These are phyloP conservation scores for Incurvaria masculella DNA, from an alignment of 2,888 invertebrate species.

Conservation along the genomic window DNA sequence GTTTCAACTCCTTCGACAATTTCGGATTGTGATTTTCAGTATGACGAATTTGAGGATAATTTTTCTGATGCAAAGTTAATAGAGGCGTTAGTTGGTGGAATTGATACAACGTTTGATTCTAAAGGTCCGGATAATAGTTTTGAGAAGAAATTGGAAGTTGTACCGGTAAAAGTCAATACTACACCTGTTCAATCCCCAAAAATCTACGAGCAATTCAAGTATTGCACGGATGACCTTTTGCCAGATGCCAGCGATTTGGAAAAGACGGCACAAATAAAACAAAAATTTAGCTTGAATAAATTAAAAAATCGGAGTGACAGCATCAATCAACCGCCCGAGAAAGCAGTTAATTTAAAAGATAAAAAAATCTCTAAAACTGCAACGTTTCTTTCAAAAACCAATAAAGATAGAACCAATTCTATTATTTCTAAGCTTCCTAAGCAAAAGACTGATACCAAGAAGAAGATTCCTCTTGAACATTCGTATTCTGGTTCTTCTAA, in stretches of 20 bases:
- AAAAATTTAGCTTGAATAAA: conserved; percentile 43
- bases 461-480: conserved; percentile 37
- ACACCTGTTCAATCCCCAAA: conserved; percentile 28
- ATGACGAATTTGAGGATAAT: conserved; percentile 32
- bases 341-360: conserved; percentile 38
- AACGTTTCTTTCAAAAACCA: conserved; percentile 22
- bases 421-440: conserved; percentile 19
- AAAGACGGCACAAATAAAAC: conserved; percentile 45
- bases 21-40: conserved; percentile 31
- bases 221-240: conserved; percentile 36
- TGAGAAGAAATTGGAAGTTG: conserved; percentile 43
- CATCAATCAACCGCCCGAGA: conserved; percentile 42
- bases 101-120: conserved; percentile 40
- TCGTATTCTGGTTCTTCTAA: conserved; percentile 60
- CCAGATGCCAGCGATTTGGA: conserved; percentile 35
- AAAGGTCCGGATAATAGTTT: conserved; percentile 43
- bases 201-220: conserved; percentile 38
- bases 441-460: conserved; percentile 20
- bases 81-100: conserved; percentile 44
- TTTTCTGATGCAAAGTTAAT: conserved; percentile 41
- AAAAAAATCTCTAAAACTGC: conserved; percentile 31
- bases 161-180: conserved; percentile 41
- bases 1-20: conserved; percentile 42
- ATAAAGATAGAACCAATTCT: not conserved
- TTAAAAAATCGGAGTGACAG: conserved; percentile 43